Conservation (phyloP, 2,113 vertebrate species). For the Junco hyemalis region DNA sequence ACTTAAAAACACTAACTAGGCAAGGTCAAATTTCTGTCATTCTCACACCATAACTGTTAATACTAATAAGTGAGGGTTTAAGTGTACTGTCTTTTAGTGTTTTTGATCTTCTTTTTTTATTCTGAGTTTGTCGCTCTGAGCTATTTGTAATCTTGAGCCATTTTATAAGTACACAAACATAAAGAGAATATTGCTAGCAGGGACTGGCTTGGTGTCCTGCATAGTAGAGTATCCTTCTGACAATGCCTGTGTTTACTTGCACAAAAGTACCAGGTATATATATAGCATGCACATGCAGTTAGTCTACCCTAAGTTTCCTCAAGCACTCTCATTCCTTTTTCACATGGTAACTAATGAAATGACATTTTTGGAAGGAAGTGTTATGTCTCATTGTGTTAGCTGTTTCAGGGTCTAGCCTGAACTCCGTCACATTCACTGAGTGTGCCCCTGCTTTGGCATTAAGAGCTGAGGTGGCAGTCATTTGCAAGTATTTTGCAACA, state of each 20-base stretch:
- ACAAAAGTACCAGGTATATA: not conserved
- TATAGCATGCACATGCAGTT: not conserved
- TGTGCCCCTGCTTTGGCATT: not conserved
- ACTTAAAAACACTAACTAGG: not conserved
- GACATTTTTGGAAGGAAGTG: not conserved
- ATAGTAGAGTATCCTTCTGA: not conserved
- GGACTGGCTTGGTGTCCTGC: not conserved
- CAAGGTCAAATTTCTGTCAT: not conserved
- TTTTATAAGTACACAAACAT: not conserved
- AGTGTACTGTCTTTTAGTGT: not conserved
- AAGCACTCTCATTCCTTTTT: not conserved
- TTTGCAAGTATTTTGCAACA: not conserved
- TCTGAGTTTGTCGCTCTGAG: not conserved
- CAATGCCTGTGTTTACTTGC: not conserved
- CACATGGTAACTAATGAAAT: not conserved
- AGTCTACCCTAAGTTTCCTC: not conserved
- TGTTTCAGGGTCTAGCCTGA: not conserved
- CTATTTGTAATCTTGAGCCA: not conserved
- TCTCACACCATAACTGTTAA: conserved; percentile 11
- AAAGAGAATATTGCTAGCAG: not conserved
- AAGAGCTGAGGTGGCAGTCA: not conserved
- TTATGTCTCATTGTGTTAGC: not conserved
- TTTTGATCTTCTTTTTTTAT: not conserved
- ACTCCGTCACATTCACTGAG: not conserved
- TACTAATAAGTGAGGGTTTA: not conserved